Percentiles rank a stretch among this genome's conserved stretches.
Evolutionary conservation across 2,113 vertebrate species (phyloP).

Genomic region (Phaethon lepturus): DNA sequence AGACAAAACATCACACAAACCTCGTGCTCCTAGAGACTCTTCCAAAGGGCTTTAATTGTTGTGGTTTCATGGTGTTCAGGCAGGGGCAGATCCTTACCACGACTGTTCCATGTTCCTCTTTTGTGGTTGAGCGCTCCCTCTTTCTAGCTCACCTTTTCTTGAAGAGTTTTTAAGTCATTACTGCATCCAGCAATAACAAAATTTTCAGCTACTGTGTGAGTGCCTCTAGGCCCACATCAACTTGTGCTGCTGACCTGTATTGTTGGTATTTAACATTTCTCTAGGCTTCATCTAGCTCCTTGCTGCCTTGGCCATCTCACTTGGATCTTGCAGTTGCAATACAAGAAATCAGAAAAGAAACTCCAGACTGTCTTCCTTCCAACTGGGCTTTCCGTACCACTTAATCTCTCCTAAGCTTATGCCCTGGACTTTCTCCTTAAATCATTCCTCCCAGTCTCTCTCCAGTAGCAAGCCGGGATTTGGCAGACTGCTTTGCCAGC

Average conservation of each 20-base stretch:
- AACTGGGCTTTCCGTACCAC: neutral
- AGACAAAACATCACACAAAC: neutral
- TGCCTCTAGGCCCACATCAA: neutral
- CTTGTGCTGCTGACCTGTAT: neutral
- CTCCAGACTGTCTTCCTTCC: neutral
- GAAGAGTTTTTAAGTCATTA: neutral
- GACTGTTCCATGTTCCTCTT: fast-evolving
- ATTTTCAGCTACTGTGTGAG: fast-evolving
- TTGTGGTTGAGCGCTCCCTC: neutral
- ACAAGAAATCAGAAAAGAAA: neutral
- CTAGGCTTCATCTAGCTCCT: neutral
- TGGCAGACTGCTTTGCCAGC: neutral
- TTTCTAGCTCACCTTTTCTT: neutral
- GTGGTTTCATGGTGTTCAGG: neutral
- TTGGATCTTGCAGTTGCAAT: neutral
- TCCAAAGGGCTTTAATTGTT: neutral
- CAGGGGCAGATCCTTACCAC: neutral
- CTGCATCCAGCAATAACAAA: neutral
- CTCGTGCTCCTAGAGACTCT: fast-evolving
- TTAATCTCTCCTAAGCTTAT: neutral
- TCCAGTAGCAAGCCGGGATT: neutral
- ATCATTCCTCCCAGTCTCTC: neutral
- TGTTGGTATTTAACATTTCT: neutral
- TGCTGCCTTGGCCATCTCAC: neutral
- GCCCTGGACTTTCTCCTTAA: neutral